A percentile compares a stretch with the other conserved stretches of the same genome.
These are phyloP conservation scores for Fundulus diaphanus DNA, from an alignment of 2,797 vertebrate species.

Conservation along the genomic window DNA sequence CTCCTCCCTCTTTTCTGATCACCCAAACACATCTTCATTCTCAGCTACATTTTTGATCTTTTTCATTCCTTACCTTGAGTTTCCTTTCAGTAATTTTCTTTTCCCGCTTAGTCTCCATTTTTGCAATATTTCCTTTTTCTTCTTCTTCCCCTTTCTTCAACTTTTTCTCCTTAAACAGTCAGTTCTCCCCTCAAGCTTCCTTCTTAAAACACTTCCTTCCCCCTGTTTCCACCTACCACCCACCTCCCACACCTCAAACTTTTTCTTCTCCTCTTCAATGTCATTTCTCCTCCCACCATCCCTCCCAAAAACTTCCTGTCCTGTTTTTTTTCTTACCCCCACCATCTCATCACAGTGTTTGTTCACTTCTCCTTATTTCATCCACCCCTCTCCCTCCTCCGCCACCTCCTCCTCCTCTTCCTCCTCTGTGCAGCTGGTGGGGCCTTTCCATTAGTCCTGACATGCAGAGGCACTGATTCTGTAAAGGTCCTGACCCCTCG, in stretches of 20 bases:
- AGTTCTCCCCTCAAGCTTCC: slow-evolving; percentile 8
- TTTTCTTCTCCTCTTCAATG: neutral
- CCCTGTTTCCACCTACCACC: neutral
- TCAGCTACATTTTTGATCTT: neutral
- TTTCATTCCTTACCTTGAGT: slow-evolving; percentile 32
- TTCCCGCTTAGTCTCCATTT: slow-evolving; percentile 7
- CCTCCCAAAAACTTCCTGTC: slow-evolving; percentile 22
- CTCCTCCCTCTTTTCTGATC: slow-evolving; percentile 20
- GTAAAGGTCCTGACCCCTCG: slow-evolving; percentile 87
- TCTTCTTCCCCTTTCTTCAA: neutral
- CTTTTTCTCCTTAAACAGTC: slow-evolving; percentile 1
- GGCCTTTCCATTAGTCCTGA: slow-evolving; percentile 87
- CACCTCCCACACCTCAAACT: slow-evolving; percentile 7
- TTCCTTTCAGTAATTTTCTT: slow-evolving; percentile 5
- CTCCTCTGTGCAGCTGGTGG: slow-evolving; percentile 70
- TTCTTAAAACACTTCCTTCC: neutral
- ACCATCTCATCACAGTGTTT: slow-evolving; percentile 16
- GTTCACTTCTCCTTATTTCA: slow-evolving; percentile 46
- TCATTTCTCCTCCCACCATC: slow-evolving; percentile 32
- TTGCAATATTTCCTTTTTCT: neutral
- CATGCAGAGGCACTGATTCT: slow-evolving; percentile 90
- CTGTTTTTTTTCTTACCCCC: slow-evolving; percentile 4
- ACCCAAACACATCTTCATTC: neutral
- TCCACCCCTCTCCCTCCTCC: slow-evolving; percentile 18
- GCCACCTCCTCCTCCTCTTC: slow-evolving; percentile 28